Evolutionary conservation across 1,140 invertebrate genomes (phyloP).

Genomic region (Nasonia longicornis): DNA sequence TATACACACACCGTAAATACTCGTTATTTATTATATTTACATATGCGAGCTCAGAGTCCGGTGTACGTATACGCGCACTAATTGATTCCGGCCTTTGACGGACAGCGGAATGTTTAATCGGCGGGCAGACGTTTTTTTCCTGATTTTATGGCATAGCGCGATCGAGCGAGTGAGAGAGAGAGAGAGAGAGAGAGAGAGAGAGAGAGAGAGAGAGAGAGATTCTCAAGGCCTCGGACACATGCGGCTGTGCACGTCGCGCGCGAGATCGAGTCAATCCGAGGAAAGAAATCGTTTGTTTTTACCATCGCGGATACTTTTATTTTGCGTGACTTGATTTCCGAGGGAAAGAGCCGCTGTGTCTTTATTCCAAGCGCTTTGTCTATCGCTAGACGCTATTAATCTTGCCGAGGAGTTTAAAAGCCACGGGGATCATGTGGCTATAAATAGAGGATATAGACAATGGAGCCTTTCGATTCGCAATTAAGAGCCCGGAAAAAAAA

Average conservation of each 20-base stretch:
- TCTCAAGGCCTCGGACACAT: background rate
- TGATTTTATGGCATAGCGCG: conserved; percentile 26
- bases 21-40: conserved; percentile 27
- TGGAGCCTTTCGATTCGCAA: background rate
- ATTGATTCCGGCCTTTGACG: conserved; percentile 26
- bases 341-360: no score
- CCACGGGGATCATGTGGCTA: no score
- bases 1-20: background rate
- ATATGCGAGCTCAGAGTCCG: background rate
- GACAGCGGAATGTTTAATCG: conserved; percentile 30
- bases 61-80: conserved; percentile 1
- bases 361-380: no score
- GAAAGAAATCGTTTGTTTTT: background rate
- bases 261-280: background rate
- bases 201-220: background rate
- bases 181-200: background rate
- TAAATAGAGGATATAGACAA: no score
- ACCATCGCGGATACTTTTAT: background rate
- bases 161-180: background rate
- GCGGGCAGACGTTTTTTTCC: conserved; percentile 11
- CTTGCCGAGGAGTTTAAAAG: no score
- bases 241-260: background rate
- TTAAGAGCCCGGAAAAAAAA: no score
- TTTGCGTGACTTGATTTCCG: background rate
- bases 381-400: no score